A percentile compares a stretch with the other conserved stretches of the same genome.
These are phyloP conservation scores for Dendrolimus punctatus DNA, from an alignment of 1,140 invertebrate genomes.

Conservation along the genomic window DNA sequence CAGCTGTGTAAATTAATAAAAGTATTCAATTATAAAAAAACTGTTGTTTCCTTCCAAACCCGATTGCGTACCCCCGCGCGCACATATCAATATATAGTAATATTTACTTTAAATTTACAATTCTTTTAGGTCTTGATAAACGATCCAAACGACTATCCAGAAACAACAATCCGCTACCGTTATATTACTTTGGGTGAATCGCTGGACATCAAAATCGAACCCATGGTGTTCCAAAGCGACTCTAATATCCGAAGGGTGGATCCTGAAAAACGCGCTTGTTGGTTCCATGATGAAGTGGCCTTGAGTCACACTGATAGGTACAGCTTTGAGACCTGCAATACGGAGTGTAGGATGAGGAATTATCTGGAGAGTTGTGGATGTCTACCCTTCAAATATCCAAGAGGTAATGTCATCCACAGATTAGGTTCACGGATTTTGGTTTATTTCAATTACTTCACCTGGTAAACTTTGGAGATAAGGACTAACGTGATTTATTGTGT, in stretches of 20 bases:
- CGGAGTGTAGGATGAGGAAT: slow-evolving; percentile 47
- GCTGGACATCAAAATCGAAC: slow-evolving; percentile 44
- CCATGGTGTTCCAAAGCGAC: slow-evolving; percentile 36
- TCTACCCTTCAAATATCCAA: slow-evolving; percentile 52
- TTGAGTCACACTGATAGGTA: slow-evolving; percentile 46
- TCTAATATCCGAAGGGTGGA: slow-evolving; percentile 26
- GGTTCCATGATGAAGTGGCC: slow-evolving; percentile 44
- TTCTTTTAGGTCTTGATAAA: slow-evolving; percentile 39
- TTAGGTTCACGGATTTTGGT: no score
- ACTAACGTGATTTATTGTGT: no score
- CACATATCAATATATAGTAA: no score
- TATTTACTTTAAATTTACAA: not conserved
- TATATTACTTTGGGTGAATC: slow-evolving; percentile 32
- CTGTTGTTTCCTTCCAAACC: no score
- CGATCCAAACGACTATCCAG: slow-evolving; percentile 55
- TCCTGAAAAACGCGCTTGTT: slow-evolving; percentile 30
- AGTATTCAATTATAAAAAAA: no score
- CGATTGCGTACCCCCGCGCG: no score
- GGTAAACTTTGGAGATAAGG: no score
- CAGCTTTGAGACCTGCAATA: slow-evolving; percentile 52
- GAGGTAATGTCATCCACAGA: slow-evolving; percentile 18
- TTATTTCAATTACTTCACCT: no score
- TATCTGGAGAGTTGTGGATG: slow-evolving; percentile 37
- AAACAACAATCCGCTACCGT: slow-evolving; percentile 38
- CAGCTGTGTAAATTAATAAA: no score